phyloP scores from a whole-genome alignment of 1,140 invertebrate genomes.

The Cyclargus thomasi region DNA sequence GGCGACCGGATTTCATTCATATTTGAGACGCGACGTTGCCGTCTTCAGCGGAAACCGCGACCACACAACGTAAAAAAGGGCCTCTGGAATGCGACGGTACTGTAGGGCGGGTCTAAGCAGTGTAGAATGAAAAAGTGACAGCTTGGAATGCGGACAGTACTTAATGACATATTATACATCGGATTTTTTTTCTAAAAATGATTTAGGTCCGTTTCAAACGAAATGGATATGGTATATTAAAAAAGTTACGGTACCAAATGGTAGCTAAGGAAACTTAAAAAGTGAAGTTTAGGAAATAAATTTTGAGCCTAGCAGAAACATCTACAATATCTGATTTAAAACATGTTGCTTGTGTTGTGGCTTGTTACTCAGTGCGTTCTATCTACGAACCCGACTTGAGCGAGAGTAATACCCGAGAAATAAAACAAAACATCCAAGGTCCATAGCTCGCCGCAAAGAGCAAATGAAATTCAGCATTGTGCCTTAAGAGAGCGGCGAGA shows the following conservation, averaged over 20 bases:
- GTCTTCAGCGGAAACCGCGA: conserved; percentile 71
- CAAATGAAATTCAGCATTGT: conserved; percentile 71
- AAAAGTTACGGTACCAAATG: too few relatives aligned
- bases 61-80: conserved; percentile 71
- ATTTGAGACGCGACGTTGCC: conserved; percentile 72
- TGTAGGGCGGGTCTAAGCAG: conserved; percentile 62
- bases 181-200: conserved; percentile 6
- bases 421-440: conserved; percentile 52
- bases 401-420: conserved; percentile 32
- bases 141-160: conserved; percentile 63
- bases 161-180: conserved; percentile 27
- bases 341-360: background rate
- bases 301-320: background rate
- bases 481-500: conserved; percentile 56
- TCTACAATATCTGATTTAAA: background rate
- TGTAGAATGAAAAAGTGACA: conserved; percentile 63
- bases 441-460: conserved; percentile 47
- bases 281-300: too few relatives aligned
- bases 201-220: background rate
- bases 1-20: conserved; percentile 73
- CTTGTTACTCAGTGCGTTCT: background rate
- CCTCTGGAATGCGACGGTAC: conserved; percentile 69
- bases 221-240: too few relatives aligned
- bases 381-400: conserved; percentile 13
- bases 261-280: too few relatives aligned